phyloP scores from a whole-genome alignment of 1,140 invertebrate species.

The Lordiphosa stackelbergi region DNA sequence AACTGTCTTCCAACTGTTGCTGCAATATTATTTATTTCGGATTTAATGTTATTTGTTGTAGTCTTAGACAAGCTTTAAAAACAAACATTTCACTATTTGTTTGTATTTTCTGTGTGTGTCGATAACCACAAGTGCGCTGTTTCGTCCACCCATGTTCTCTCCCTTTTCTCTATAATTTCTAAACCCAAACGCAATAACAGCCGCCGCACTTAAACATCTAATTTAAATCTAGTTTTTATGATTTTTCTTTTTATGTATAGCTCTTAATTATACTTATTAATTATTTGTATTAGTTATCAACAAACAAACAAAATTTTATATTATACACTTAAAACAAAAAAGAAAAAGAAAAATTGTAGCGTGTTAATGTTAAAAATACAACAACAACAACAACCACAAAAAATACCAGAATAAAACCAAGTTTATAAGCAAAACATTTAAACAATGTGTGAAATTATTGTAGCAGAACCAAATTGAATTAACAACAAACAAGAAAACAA shows the following conservation, averaged over 20 bases:
- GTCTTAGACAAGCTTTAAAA: conserved; percentile 16
- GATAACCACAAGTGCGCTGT: conserved; percentile 12
- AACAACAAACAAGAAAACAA: not conserved
- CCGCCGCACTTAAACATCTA: conserved; percentile 17
- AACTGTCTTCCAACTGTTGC: conserved; percentile 74
- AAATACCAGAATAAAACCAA: conserved; percentile 40
- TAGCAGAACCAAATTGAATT: conserved; percentile 16
- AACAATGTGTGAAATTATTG: conserved; percentile 55
- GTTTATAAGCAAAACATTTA: conserved; percentile 45
- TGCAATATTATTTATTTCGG: conserved; percentile 64
- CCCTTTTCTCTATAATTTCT: not conserved
- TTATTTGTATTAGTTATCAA: conserved; percentile 50
- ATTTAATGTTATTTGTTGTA: conserved; percentile 18
- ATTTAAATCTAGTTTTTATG: conserved; percentile 42
- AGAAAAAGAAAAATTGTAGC: conserved; percentile 49
- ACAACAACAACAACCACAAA: conserved; percentile 16
- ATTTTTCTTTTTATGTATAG: conserved; percentile 40
- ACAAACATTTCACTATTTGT: conserved; percentile 3
- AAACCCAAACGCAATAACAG: conserved; percentile 7
- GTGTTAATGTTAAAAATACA: conserved; percentile 60
- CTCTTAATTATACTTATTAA: conserved; percentile 47
- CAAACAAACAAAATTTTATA: conserved; percentile 55
- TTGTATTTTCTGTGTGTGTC: conserved; percentile 7
- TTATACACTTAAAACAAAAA: conserved; percentile 29
- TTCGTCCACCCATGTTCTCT: not conserved